Base-by-base conservation (phyloP, 2,113 vertebrate species). In the Pluvianellus socialis region DNA sequence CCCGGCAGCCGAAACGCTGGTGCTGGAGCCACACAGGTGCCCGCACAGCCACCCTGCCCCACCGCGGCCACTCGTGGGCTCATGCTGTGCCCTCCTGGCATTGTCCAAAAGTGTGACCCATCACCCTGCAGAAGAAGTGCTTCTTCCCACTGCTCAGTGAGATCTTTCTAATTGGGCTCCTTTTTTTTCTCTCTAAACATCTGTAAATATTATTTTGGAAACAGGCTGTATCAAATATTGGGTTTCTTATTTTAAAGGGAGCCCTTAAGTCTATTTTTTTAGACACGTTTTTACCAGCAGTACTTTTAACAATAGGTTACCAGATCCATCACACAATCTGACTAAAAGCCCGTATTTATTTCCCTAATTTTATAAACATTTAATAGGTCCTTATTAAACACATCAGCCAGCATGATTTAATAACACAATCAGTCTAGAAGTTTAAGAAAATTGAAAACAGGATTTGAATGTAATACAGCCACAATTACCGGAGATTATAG, bases 361-460 rank as follows among this genome's bases (percentile, higher is more conserved):
- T 98, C 98, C 98, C 97, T 98, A 99, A 99, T 99, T 98, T 98
- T 98, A 98, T 99, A 98, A 99, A 99, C 98, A 98, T 99, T 99
- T 99, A 97, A 98, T 98, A 98, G 98, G 98, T 98, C 98, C 98
- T 98, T 98, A 99, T 99, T 99, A 99, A 99, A 98, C 98, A 98
- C 98, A 99, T 98, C 98, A 98, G 98, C 98, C 99, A 99, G 99
- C 98, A 98, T 98, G 98, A 99, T 99, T 99, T 99, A 99, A 99
- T 99, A 99, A 99, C 98, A 99, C 99, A 99, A 99, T 99, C 99
- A 99, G 98, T 99, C 98, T 98, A 98, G 98, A 99, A 98, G 98
- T 99, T 99, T 98, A 98, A 98, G 98, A 98, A 99, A 99, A 99
- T 99, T 98, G 98, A 99, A 99, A 99, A 99, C 99, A 99, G 99